phyloP scores from a whole-genome alignment of 2,797 vertebrate genomes.

The Ceryle rudis region DNA sequence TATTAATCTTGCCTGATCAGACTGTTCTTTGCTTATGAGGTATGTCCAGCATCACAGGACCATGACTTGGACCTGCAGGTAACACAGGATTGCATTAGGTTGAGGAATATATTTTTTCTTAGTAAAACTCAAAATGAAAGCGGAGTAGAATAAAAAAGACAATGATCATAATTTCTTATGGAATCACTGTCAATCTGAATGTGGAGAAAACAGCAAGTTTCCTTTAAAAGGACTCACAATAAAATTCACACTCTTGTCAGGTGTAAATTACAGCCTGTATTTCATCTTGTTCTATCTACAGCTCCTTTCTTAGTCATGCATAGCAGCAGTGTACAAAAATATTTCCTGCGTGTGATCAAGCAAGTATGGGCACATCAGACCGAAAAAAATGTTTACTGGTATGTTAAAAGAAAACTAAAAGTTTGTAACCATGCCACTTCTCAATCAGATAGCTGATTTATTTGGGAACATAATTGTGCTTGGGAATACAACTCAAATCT shows the following conservation, averaged over 20 bases:
- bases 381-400: not conserved
- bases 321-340: constrained; percentile 36
- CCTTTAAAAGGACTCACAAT: constrained; percentile 30
- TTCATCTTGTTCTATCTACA: constrained; percentile 43
- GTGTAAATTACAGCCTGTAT: constrained; percentile 65
- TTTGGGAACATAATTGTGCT: not conserved
- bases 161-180: not conserved
- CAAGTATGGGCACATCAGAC: not conserved
- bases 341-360: constrained; percentile 49
- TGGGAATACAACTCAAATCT: not conserved
- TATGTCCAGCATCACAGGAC: not conserved
- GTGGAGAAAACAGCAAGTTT: constrained; percentile 16
- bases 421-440: not conserved
- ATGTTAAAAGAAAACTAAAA: constrained; percentile 12
- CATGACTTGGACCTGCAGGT: not conserved
- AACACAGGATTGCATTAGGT: not conserved
- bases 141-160: not conserved
- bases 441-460: not conserved
- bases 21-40: not conserved
- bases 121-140: not conserved
- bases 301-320: constrained; percentile 61
- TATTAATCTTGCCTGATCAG: not conserved
- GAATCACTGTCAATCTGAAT: not conserved
- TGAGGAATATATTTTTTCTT: fast-evolving
- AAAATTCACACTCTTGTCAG: constrained; percentile 59